Conservation (phyloP, 2,888 invertebrate genomes). For the Theretra japonica region DNA sequence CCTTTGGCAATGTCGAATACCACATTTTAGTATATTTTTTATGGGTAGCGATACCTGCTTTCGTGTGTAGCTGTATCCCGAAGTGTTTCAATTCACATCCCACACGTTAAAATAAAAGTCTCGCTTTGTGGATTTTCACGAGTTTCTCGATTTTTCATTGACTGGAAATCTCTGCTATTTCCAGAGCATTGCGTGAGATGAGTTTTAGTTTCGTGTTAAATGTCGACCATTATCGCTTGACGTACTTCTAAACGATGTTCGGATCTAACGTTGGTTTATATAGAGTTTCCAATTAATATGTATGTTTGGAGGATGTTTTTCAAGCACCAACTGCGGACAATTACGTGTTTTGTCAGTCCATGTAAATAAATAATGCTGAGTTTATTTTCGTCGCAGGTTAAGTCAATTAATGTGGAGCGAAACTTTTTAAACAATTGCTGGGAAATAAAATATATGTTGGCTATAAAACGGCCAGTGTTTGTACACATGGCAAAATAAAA, state of each 20-base stretch:
- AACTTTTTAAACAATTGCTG: not conserved
- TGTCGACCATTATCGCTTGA: not conserved
- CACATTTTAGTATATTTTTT: no score
- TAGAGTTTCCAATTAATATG: not conserved
- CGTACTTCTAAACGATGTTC: constrained; percentile 8
- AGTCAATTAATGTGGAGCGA: not conserved
- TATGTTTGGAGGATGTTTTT: not conserved
- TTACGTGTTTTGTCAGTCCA: not conserved
- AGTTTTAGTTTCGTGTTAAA: constrained; percentile 27
- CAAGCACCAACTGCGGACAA: not conserved
- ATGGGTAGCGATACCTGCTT: no score
- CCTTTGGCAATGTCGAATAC: not conserved
- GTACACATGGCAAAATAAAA: constrained; percentile 24
- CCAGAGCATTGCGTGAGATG: constrained; percentile 21
- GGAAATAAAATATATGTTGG: constrained; percentile 5
- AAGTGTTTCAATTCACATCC: constrained; percentile 26
- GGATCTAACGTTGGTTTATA: not conserved
- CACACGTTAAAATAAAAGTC: constrained; percentile 27
- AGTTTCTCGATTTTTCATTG: constrained; percentile 27
- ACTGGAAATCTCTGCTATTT: constrained; percentile 28
- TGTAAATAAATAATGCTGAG: not conserved
- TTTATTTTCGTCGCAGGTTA: not conserved
- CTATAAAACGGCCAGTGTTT: constrained; percentile 20
- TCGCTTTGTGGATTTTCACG: constrained; percentile 17
- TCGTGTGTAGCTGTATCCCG: no score